phyloP scores from a whole-genome alignment of 2,797 vertebrate species.

The Syngnathus rostellatus region DNA sequence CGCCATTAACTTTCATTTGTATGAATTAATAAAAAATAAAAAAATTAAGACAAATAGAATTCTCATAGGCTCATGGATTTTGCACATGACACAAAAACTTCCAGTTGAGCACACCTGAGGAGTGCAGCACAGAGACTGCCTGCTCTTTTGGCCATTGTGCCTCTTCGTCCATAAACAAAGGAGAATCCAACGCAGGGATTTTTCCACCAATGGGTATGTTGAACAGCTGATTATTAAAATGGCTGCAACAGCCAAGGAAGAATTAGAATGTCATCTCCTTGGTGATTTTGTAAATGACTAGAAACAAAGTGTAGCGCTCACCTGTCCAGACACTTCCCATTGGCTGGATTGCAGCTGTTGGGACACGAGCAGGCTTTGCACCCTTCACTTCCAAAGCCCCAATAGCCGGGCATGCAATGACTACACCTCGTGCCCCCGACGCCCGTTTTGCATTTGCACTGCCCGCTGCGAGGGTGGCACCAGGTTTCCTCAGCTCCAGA shows the following conservation, averaged over 20 bases:
- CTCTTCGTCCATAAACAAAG: slow-evolving; percentile 59
- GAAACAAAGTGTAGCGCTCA: slow-evolving; percentile 30
- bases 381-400: slow-evolving; percentile 77
- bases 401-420: slow-evolving; percentile 75
- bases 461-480: slow-evolving; percentile 80
- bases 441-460: slow-evolving; percentile 81
- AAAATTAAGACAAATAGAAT: too few relatives aligned
- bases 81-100: background rate
- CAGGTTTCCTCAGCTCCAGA: slow-evolving; percentile 50
- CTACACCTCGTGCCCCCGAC: slow-evolving; percentile 72
- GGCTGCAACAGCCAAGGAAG: slow-evolving; percentile 43
- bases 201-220: slow-evolving; percentile 78
- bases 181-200: slow-evolving; percentile 67
- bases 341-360: slow-evolving; percentile 70
- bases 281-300: background rate
- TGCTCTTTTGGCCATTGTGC: slow-evolving; percentile 74
- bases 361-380: slow-evolving; percentile 76
- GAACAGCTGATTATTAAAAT: slow-evolving; percentile 65
- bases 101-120: slow-evolving; percentile 69
- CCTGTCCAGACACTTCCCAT: slow-evolving; percentile 72
- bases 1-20: too few relatives aligned
- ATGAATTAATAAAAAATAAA: too few relatives aligned
- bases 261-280: background rate
- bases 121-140: slow-evolving; percentile 76
- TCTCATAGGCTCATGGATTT: background rate